A percentile compares a stretch with the other conserved stretches of the same genome.
phyloP scores from a whole-genome alignment of 1,140 invertebrate genomes.

The Bemisia tabaci region DNA sequence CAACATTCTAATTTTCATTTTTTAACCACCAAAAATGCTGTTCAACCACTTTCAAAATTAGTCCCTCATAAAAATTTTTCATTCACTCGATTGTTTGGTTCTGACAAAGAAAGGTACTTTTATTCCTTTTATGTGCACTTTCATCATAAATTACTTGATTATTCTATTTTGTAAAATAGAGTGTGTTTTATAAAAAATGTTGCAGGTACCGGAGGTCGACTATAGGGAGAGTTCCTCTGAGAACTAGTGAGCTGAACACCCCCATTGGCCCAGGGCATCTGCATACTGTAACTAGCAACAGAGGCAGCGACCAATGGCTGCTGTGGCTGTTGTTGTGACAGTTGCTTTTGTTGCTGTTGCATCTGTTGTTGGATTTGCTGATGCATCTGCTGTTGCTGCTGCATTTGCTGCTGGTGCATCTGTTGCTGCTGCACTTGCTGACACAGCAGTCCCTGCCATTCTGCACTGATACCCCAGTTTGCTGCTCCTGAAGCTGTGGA shows the following conservation, averaged over 20 bases:
- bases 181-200: no score
- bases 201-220: not conserved
- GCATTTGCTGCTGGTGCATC: not conserved
- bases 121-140: no score
- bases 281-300: not conserved
- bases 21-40: no score
- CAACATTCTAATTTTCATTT: no score
- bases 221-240: not conserved
- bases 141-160: no score
- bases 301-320: not conserved
- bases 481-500: not conserved
- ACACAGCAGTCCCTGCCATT: not conserved
- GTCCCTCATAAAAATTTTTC: no score
- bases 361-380: not conserved
- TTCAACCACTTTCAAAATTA: no score
- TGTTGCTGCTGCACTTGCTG: not conserved
- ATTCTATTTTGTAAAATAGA: no score
- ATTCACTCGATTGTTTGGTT: no score
- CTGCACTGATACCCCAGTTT: not conserved
- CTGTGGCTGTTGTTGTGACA: not conserved
- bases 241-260: not conserved
- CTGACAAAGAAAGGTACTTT: no score
- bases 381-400: not conserved
- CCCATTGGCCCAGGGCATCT: not conserved
- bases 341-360: not conserved